Evolutionary conservation across 2,888 invertebrate species (phyloP).

Genomic region (Acanthosepion lycidas): DNA sequence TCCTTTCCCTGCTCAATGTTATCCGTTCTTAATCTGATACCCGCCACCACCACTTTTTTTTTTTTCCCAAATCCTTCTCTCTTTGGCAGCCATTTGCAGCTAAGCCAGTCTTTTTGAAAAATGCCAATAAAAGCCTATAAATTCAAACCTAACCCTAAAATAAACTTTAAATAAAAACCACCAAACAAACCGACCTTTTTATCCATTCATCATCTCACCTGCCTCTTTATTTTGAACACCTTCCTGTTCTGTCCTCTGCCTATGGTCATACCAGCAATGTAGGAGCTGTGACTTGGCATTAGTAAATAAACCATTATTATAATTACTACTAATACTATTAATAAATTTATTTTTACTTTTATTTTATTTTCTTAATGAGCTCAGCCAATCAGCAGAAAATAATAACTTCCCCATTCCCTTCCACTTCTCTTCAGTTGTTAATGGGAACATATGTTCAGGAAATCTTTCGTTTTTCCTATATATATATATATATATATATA

Average conservation of each 20-base stretch:
- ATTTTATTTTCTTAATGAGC: neutral
- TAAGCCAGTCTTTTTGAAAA: neutral
- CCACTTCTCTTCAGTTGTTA: neutral
- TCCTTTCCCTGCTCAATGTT: neutral
- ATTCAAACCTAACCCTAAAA: neutral
- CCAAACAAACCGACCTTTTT: constrained; percentile 10
- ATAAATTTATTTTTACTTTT: neutral
- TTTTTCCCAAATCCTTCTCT: neutral
- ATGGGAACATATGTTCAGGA: neutral
- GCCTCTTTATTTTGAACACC: constrained; percentile 4
- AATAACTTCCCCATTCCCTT: neutral
- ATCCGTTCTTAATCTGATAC: neutral
- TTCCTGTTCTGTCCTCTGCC: neutral
- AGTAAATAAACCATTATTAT: too few species aligned
- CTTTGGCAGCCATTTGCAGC: constrained; percentile 21
- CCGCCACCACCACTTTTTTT: too few species aligned
- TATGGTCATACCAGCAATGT: neutral
- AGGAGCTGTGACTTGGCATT: neutral
- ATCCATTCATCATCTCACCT: neutral
- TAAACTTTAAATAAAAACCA: neutral
- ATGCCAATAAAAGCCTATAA: neutral
- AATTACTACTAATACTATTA: neutral
- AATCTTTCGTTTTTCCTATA: neutral
- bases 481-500: neutral
- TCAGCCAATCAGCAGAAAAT: neutral